These are phyloP conservation scores for Decapterus maruadsi DNA, from an alignment of 2,797 vertebrate species.

Conservation along the genomic window DNA sequence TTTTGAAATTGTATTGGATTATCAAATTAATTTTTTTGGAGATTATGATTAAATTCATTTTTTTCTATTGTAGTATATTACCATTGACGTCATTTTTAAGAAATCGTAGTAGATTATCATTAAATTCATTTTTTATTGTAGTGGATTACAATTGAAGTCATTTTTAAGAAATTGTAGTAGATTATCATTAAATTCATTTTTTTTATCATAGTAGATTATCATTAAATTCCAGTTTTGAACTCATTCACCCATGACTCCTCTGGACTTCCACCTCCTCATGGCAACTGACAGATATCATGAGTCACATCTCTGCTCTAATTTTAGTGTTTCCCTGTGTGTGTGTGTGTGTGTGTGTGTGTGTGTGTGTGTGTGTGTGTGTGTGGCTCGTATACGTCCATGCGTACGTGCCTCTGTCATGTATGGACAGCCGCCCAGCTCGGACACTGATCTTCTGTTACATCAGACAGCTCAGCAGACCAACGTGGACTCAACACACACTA, in stretches of 20 bases:
- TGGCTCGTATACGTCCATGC: background rate
- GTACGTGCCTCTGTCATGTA: background rate
- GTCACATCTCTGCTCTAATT: background rate
- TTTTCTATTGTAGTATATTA: no score
- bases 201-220: background rate
- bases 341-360: slow-evolving; percentile 10
- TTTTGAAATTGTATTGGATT: no score
- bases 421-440: background rate
- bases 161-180: no score
- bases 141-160: no score
- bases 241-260: background rate
- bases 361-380: slow-evolving; percentile 11
- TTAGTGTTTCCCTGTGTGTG: rapidly evolving
- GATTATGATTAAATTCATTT: no score
- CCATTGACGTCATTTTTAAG: no score
- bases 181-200: no score
- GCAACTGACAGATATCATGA: background rate
- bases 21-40: no score
- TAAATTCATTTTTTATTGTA: no score
- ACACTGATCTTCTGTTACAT: slow-evolving; percentile 13
- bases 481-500: background rate
- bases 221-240: background rate
- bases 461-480: slow-evolving; percentile 1
- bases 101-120: no score
- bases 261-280: background rate